Evolutionary conservation across 2,888 invertebrate genomes (phyloP), one percentile per base, ranked within the genome.

Genomic region (Phasia obesa): DNA sequence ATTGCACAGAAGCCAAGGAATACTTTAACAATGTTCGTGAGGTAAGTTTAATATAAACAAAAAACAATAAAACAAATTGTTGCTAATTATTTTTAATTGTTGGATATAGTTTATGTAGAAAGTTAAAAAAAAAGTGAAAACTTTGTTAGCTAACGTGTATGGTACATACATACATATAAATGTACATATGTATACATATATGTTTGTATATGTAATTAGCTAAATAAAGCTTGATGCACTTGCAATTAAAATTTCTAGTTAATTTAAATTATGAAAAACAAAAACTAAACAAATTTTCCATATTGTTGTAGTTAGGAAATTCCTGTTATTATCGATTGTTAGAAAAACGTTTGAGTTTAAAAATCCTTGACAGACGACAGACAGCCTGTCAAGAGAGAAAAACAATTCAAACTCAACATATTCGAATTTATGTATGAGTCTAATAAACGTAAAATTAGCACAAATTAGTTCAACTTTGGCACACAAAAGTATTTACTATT

Each of bases 11-110:
- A 85, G 93, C 94, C 60, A 93, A 93, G 87, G 90, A 90, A 77
- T 94, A 94, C 92, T 92, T 96, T 86, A 94, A 94, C 87, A 94
- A 94, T 86, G 95, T 96, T 89, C 94, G 95, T 93, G 94, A 95
- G 94, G 96, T 96, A 88, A 90, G 92, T 86, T 47, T n/a, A 38
- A 67, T 17, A 42, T 31, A 1, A n/a, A n/a, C n/a, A n/a, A n/a
- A n/a, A n/a, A n/a, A n/a, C n/a, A n/a, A n/a, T n/a, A n/a, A 19
- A 2, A 47, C 19, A 27, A 70, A 57, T 53, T 27, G 21, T 35
- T 70, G 31, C 1, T 70, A 62, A 77, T 64, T 70, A 53, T 55
- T 53, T 70, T 13, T 62, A 77, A 77, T 70, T 77, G 62, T n/a
- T 15, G 23, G 23, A 47, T 47, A 47, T 47, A 42, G 17, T 55